These are phyloP conservation scores for Natator depressus DNA, from an alignment of 2,113 vertebrate genomes.

Conservation along the genomic window DNA sequence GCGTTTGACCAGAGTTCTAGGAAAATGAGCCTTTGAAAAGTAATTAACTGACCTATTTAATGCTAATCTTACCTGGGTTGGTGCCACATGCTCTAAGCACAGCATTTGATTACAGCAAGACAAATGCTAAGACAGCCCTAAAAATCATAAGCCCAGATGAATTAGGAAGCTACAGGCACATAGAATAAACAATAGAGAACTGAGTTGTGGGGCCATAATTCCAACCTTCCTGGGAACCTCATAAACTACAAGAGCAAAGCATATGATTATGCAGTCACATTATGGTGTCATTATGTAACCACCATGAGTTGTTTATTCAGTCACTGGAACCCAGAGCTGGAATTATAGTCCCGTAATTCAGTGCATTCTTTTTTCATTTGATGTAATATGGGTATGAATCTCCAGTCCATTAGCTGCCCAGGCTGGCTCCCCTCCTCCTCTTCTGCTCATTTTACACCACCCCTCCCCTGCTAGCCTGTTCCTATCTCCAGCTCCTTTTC, in stretches of 20 bases:
- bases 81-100: not conserved
- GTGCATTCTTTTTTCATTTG: not conserved
- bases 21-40: accelerated
- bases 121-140: not conserved
- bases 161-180: not conserved
- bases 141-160: accelerated
- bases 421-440: not conserved
- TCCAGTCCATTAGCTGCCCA: not conserved
- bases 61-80: not conserved
- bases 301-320: not conserved
- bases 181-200: not conserved
- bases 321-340: not conserved
- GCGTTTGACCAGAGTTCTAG: accelerated
- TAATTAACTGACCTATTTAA: not conserved
- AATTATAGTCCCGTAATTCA: not conserved
- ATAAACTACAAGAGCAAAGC: not conserved
- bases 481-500: not conserved
- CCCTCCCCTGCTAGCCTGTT: too few relatives aligned
- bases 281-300: not conserved
- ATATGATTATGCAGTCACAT: not conserved
- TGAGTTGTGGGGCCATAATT: not conserved
- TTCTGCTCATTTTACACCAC: not conserved
- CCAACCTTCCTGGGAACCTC: accelerated
- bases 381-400: not conserved
- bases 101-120: not conserved